Base-by-base conservation (phyloP, 2,888 invertebrate genomes). In the Drosophila birchii region DNA sequence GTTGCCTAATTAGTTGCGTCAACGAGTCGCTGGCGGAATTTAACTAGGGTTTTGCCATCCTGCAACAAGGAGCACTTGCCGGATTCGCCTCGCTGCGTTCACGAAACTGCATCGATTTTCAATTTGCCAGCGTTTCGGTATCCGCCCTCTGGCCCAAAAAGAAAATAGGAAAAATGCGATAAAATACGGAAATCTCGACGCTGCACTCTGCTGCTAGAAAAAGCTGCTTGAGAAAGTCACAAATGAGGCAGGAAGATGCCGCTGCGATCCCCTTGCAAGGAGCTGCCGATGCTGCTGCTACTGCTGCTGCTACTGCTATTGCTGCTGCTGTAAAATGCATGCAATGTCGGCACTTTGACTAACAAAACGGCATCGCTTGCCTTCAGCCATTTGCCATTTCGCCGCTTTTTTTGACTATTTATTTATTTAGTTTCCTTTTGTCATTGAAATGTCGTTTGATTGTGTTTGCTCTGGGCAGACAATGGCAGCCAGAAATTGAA, bases 191-290 rank as follows among this genome's bases (percentile, higher is more conserved):
- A 79, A 81, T 81, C 79, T 74, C 68, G 53, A 49, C 55, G 59
- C 57, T 67, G 64, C 79, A 81, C 76, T 81, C 63, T 49, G 63
- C 59, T 60, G 23, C 29, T 44, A 54, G 66, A 36, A 55, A 72
- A 39, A 51, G 54, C 68, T 59, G 73, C 20, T 36, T 20, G 9
- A 23, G 51, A 14, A 51, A 61, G 57, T 74, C 74, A 67, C 78
- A 78, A 78, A 80, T 80, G 78, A 80, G 78, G 70, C 74, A 80
- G 55, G 64, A 69, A 66, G 72, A 64, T 69, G 78, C 39, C 44
- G 23, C 44, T 58, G 53, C 55, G 56, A 62, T 59, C 61, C 61
- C 34, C 51, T 20, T 6, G 9, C 34, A 54, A 53, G 39, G 26
- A 60, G 53, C 34, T 39, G 60, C 45, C 20, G 44, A n/a, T 69